A percentile compares a stretch with the other conserved stretches of the same genome.
Evolutionary conservation across 2,888 invertebrate species (phyloP).

Genomic region (Nomada fucata): DNA sequence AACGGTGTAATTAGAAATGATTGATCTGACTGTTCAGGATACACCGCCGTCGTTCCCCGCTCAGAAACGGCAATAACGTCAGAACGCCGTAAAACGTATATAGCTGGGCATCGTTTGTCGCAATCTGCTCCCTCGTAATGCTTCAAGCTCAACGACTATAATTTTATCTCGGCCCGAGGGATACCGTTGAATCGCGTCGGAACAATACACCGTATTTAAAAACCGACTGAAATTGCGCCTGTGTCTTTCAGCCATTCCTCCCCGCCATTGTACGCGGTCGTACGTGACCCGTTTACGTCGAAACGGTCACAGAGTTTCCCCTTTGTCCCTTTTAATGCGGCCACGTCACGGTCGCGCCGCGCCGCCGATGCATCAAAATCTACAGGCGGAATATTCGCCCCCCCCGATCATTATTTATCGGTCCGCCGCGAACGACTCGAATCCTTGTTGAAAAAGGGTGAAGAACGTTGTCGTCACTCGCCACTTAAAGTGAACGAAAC

Average conservation of each 20-base stretch:
- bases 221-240: not conserved
- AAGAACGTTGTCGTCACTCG: not conserved
- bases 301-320: conserved; percentile 24
- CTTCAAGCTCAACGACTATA: not conserved
- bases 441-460: not conserved
- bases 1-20: not conserved
- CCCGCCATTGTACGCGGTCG: not conserved
- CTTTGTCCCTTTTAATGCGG: conserved; percentile 20
- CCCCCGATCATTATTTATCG: too few species aligned
- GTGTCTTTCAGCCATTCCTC: not conserved
- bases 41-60: not conserved
- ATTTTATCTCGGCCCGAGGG: conserved; percentile 1
- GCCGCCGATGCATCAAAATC: too few species aligned
- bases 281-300: conserved; percentile 35
- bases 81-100: not conserved
- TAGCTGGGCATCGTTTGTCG: not conserved
- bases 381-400: not conserved
- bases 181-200: not conserved
- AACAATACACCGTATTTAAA: conserved; percentile 18
- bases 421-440: not conserved
- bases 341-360: too few species aligned
- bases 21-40: not conserved
- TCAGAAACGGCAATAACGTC: not conserved
- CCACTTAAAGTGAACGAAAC: not conserved
- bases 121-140: not conserved